Conservation (phyloP, 2,888 invertebrate genomes). For the Hydraecia micacea region DNA sequence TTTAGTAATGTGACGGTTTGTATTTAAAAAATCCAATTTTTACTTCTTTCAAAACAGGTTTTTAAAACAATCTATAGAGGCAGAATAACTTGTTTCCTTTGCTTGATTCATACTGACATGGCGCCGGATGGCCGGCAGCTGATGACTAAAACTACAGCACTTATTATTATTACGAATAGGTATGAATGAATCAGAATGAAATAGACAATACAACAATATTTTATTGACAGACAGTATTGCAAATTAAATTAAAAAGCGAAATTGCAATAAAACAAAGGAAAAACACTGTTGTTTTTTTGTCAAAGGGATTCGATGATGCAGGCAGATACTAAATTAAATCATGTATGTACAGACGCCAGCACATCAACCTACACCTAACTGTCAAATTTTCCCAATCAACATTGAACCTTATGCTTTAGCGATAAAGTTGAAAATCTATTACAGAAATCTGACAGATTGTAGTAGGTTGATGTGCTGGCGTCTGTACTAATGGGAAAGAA, state of each 20-base stretch:
- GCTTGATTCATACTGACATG: conserved; percentile 53
- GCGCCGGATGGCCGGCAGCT: conserved; percentile 55
- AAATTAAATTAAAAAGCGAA: neutral
- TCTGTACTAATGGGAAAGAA: neutral
- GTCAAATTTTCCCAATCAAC: no score
- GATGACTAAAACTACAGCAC: conserved; percentile 35
- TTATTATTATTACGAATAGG: conserved; percentile 24
- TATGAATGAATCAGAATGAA: conserved; percentile 39
- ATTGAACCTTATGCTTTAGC: no score
- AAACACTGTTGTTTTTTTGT: neutral
- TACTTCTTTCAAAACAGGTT: conserved; percentile 51
- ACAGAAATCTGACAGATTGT: no score
- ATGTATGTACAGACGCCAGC: no score
- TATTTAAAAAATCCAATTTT: conserved; percentile 14
- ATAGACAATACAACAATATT: conserved; percentile 17
- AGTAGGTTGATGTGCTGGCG: no score
- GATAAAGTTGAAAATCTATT: no score
- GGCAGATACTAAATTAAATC: neutral
- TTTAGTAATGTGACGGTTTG: neutral
- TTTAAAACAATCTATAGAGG: conserved; percentile 35
- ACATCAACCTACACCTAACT: no score
- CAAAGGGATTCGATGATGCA: neutral
- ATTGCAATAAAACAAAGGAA: neutral
- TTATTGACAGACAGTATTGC: neutral
- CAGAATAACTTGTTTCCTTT: conserved; percentile 64